A percentile compares a stretch with the other conserved stretches of the same genome.
phyloP scores from a whole-genome alignment of 2,888 invertebrate genomes.

The Ophioninae sp. region DNA sequence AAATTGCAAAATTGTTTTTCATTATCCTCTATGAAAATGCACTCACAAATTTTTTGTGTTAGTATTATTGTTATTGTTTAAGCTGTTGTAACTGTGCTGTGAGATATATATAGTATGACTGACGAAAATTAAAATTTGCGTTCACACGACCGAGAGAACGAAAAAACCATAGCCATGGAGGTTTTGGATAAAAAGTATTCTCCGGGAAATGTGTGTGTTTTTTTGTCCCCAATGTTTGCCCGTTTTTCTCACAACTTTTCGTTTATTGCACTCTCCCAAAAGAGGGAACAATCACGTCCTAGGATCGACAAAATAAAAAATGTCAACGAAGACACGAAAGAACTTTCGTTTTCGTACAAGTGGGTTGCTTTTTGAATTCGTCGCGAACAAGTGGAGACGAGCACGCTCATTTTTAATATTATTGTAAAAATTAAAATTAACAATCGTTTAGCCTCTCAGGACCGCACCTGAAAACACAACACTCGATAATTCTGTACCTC shows the following conservation, averaged over 20 bases:
- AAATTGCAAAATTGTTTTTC: slow-evolving; percentile 64
- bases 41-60: background rate
- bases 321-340: background rate
- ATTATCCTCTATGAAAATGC: slow-evolving; percentile 27
- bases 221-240: background rate
- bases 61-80: slow-evolving; percentile 4
- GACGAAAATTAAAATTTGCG: background rate
- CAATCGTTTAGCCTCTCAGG: slow-evolving; percentile 70
- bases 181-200: slow-evolving; percentile 15
- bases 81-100: background rate
- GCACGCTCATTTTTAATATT: slow-evolving; percentile 44
- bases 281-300: slow-evolving; percentile 69
- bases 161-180: slow-evolving; percentile 11
- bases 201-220: background rate
- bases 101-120: background rate
- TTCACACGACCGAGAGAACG: background rate
- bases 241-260: slow-evolving; percentile 70
- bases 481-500: slow-evolving; percentile 6
- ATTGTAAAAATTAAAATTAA: slow-evolving; percentile 51
- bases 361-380: slow-evolving; percentile 15
- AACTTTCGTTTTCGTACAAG: slow-evolving; percentile 8
- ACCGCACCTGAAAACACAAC: slow-evolving; percentile 45
- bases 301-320: slow-evolving; percentile 7
- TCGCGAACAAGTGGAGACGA: slow-evolving; percentile 56
- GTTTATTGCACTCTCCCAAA: slow-evolving; percentile 79